Base-by-base conservation (phyloP, 2,888 invertebrate species). In the Chrysotoxum bicinctum region DNA sequence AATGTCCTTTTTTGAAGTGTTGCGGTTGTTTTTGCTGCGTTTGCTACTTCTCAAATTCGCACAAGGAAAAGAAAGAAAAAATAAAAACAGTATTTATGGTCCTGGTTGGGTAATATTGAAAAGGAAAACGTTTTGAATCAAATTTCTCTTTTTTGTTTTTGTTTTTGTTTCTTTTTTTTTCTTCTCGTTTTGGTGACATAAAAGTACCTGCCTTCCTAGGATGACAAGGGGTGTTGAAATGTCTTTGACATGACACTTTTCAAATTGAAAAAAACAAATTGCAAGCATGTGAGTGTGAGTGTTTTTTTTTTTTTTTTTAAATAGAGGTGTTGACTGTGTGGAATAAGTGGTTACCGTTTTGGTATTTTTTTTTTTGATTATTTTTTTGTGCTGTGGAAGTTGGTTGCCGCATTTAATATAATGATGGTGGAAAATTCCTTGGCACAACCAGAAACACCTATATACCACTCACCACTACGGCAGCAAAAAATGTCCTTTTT, bases 231-330 rank as follows among this genome's bases (percentile, higher is more conserved):
- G 77, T 69, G 73, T 62, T 82, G 77, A 83, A 68, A 56, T 77
- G 73, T 62, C 58, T 73, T 77, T 83, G 82, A 74, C 73, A 77
- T 77, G 73, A 74, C 77, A 77, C 73, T 83, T 54, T 62, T 54
- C 23, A 77, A 76, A 77, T 83, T 77, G 77, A 73, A 82, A 62
- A 82, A n/a, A 77, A 23, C 60, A 82, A 82, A 77, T 77, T 73
- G 77, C 74, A 83, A 77, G 62, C 56, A 64, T 56, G 19, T 16
- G 73, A 40, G 21, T 69, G 72, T 45, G 68, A 52, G 68, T 45
- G 68, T 14, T 2, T 32, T 6, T 56, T 16, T 32, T 19, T 56
- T 35, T 56, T 23, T n/a, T 43, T 62, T 60, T 19, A 1, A 62
- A 66, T 14, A 32, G 14, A 66, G 19, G 64, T 48, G 64, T 66